Evolutionary conservation across 2,113 vertebrate species (phyloP), one percentile per base, ranked within the genome.

Genomic region (Syrmaticus mikado): DNA sequence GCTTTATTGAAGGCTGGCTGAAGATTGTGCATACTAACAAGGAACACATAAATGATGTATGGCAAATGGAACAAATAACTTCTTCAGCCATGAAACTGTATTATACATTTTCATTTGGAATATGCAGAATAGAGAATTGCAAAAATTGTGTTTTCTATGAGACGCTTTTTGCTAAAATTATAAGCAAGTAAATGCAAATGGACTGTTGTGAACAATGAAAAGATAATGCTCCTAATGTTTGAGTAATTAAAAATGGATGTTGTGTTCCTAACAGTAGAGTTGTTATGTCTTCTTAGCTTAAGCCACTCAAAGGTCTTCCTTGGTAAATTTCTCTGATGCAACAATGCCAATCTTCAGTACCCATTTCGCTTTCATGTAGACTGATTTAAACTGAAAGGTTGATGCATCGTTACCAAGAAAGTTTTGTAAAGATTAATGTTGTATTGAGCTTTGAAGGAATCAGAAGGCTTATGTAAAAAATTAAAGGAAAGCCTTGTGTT

Each of bases 171-270:
- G 74, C 32, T 84, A 85, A 91, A 95, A 75, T 78, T 45, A 7
- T 87, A 70, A 89, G 66, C 67, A 77, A 74, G 41, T 70, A 70
- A 87, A 87, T 79, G 92, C 91, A 89, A 82, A 87, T 50, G 38
- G 64, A 45, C 75, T 30, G 3, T 89, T 91, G 71, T 18, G 13
- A 89, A 70, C 4, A 4, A 92, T 89, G 89, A 83, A 96, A 92
- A 73, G 66, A 60, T 53, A 92, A 50, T 75, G 36, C 34, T 96
- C 27, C 87, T 96, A 71, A 94, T 93, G 79, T 91, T 93, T 87
- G 60, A 77, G 64, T 92, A 85, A 85, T 93, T 94, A 93, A 92
- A 94, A 91, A 77, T 91, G 38, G 64, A 92, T 91, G 53, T 45
- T 71, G 82, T 85, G 58, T 66, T 92, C 82, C 66, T 82, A 89